Percentiles rank a stretch among this genome's conserved stretches.
Conservation (phyloP, 2,113 vertebrate genomes). For the Puffinus mauretanicus region DNA sequence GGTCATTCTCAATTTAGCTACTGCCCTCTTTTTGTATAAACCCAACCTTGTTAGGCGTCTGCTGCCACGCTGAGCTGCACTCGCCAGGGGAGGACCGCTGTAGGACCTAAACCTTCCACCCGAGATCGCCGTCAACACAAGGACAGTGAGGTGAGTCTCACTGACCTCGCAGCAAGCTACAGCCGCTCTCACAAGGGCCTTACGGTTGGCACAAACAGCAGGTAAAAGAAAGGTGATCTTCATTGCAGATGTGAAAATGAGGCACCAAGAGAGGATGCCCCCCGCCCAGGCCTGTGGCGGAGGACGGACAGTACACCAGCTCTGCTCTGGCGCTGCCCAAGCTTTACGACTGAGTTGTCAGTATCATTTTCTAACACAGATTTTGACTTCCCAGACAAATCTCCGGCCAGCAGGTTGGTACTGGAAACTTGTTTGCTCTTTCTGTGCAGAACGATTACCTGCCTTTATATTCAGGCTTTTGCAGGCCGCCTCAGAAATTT, state of each 20-base stretch:
- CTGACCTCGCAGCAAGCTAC: background rate
- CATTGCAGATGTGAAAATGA: background rate
- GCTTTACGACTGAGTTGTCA: background rate
- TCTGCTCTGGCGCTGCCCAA: background rate
- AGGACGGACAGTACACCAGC: background rate
- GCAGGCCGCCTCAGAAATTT: background rate
- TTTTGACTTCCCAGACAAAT: background rate
- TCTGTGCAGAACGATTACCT: background rate
- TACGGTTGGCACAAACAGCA: background rate
- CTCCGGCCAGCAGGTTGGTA: background rate
- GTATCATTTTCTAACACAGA: background rate
- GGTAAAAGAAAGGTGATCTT: background rate
- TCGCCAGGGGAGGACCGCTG: background rate
- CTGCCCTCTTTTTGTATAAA: conserved; percentile 22
- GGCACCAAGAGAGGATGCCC: background rate
- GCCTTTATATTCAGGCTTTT: background rate
- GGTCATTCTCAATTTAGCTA: conserved; percentile 53
- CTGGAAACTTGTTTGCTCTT: background rate
- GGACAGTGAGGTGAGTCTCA: background rate
- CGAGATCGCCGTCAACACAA: accelerated
- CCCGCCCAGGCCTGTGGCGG: background rate
- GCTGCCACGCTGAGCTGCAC: background rate
- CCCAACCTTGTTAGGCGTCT: background rate
- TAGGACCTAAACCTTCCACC: background rate
- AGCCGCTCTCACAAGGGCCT: background rate